Percentiles rank a stretch among this genome's conserved stretches.
phyloP scores from a whole-genome alignment of 2,888 invertebrate species.

The Yponomeuta cagnagella region DNA sequence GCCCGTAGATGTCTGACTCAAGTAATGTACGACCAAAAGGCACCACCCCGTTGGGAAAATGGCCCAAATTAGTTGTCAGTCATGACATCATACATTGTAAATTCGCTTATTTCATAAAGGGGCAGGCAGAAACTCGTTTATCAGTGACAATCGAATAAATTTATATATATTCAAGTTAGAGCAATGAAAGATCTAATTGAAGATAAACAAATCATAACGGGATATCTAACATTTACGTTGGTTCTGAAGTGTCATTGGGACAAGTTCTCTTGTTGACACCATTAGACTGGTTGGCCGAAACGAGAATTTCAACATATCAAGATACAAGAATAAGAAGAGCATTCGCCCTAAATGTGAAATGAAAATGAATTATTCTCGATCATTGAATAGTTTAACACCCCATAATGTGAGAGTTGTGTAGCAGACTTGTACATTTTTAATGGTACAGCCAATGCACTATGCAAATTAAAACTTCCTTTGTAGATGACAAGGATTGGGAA shows the following conservation, averaged over 20 bases:
- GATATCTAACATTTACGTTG: not conserved
- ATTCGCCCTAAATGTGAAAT: slow-evolving; percentile 41
- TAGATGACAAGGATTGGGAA: not conserved
- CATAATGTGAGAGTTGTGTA: not conserved
- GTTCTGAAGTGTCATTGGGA: slow-evolving; percentile 34
- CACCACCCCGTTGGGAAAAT: not conserved
- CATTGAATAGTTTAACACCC: not conserved
- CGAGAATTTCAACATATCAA: slow-evolving; percentile 57
- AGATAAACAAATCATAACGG: not conserved
- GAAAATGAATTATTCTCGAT: not conserved
- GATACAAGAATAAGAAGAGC: slow-evolving; percentile 52
- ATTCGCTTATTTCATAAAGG: not conserved
- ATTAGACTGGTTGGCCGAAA: slow-evolving; percentile 50
- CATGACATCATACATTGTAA: not conserved
- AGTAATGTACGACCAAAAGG: not conserved
- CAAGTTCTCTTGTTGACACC: slow-evolving; percentile 52
- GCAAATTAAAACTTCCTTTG: not conserved
- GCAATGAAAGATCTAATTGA: not conserved
- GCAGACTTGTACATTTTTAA: not conserved
- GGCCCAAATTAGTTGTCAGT: not conserved
- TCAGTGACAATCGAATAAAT: not conserved
- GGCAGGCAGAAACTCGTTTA: not conserved
- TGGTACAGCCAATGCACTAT: not conserved
- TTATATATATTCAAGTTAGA: not conserved
- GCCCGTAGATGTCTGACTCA: not conserved